phyloP scores from a whole-genome alignment of 2,888 invertebrate genomes.

The Apotomis turbidana region DNA sequence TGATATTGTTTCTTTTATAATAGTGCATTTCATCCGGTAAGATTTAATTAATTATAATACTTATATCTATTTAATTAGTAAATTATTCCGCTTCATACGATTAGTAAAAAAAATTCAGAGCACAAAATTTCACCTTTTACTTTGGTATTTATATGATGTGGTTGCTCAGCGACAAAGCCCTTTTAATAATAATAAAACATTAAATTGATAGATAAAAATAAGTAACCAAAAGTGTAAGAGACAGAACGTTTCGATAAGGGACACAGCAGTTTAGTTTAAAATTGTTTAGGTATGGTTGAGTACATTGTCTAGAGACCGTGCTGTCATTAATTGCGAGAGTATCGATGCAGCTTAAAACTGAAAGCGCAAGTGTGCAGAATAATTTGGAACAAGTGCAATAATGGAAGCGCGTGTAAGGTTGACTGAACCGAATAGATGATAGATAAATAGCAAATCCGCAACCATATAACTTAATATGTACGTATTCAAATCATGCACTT shows the following conservation, averaged over 20 bases:
- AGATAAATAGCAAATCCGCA: slow-evolving; percentile 11
- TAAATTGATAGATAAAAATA: too few species aligned
- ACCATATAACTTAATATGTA: neutral
- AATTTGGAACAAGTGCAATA: slow-evolving; percentile 56
- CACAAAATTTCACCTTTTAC: too few species aligned
- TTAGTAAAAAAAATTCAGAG: too few species aligned
- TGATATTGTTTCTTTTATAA: slow-evolving; percentile 2
- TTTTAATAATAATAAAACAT: too few species aligned
- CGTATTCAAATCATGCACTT: neutral
- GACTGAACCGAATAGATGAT: slow-evolving; percentile 53
- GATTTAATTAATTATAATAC: neutral
- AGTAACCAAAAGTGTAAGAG: too few species aligned
- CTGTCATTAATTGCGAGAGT: slow-evolving; percentile 13
- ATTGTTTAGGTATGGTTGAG: slow-evolving; percentile 5
- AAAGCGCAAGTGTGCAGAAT: slow-evolving; percentile 51
- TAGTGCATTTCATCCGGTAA: slow-evolving; percentile 26
- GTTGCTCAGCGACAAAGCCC: too few species aligned
- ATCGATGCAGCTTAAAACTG: slow-evolving; percentile 19
- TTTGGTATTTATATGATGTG: too few species aligned
- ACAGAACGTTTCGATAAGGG: too few species aligned
- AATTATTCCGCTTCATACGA: too few species aligned
- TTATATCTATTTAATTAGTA: neutral
- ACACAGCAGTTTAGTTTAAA: neutral
- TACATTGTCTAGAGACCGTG: slow-evolving; percentile 7
- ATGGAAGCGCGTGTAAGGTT: slow-evolving; percentile 55